Conservation (phyloP, 2,888 invertebrate genomes). For the Spilarctia lutea region DNA sequence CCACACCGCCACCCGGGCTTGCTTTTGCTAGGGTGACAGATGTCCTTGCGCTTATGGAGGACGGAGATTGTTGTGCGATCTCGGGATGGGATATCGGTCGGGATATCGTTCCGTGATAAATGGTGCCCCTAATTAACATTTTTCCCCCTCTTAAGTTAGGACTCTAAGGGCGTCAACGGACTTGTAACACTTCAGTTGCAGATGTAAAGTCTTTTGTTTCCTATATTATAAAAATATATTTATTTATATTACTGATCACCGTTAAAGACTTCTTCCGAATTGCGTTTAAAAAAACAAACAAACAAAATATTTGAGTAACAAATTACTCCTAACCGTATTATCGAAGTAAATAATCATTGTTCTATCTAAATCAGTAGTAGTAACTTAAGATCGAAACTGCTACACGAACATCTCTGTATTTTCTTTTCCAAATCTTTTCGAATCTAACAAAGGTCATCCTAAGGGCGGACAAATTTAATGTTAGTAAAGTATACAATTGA, state of each 20-base stretch:
- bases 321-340: background rate
- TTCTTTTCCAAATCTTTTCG: background rate
- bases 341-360: background rate
- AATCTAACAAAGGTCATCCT: constrained; percentile 3
- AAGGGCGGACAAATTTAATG: constrained; percentile 1
- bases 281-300: background rate
- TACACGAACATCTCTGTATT: background rate
- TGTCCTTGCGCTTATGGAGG: too few species aligned
- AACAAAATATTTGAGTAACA: background rate
- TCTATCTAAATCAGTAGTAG: background rate
- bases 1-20: too few species aligned
- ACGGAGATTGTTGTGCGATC: too few species aligned
- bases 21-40: too few species aligned
- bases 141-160: background rate
- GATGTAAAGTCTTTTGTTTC: background rate
- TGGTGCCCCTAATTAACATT: too few species aligned
- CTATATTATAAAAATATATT: background rate
- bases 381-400: background rate
- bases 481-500: constrained; percentile 9
- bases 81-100: too few species aligned
- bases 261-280: background rate
- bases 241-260: background rate
- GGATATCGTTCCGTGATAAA: too few species aligned
- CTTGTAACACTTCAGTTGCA: background rate
- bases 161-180: too few species aligned